Evolutionary conservation across 1,140 invertebrate genomes (phyloP).

Genomic region (Bradysia coprophila): DNA sequence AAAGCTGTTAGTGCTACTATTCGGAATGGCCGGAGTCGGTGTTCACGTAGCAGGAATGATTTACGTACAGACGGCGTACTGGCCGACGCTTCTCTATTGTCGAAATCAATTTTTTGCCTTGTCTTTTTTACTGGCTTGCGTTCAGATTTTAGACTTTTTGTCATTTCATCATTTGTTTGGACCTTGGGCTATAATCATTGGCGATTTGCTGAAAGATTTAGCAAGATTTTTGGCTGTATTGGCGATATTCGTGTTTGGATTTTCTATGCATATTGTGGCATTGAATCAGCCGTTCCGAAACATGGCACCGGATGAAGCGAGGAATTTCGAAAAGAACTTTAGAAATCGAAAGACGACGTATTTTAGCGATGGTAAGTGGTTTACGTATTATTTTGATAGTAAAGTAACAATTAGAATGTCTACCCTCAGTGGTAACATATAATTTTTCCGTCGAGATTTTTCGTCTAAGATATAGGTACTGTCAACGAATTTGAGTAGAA

Average conservation of each 20-base stretch:
- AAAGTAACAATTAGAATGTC: background rate
- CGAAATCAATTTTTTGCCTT: conserved; percentile 93
- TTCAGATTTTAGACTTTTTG: conserved; percentile 90
- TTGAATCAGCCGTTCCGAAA: conserved; percentile 82
- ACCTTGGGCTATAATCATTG: conserved; percentile 90
- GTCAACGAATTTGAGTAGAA: too few relatives aligned
- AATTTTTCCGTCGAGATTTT: too few relatives aligned
- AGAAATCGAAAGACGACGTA: conserved; percentile 24
- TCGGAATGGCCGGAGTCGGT: conserved; percentile 80
- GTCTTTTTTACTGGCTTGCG: conserved; percentile 85
- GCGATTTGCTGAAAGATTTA: conserved; percentile 78
- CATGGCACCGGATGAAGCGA: conserved; percentile 29
- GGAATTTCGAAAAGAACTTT: conserved; percentile 28
- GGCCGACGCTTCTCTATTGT: conserved; percentile 73
- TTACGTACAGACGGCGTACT: conserved; percentile 44
- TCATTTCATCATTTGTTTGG: conserved; percentile 98
- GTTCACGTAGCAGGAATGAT: conserved; percentile 56
- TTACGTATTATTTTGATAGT: too few relatives aligned
- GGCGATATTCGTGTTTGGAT: conserved; percentile 94
- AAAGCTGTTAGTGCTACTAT: conserved; percentile 76
- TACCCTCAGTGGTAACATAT: too few relatives aligned
- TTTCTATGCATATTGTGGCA: conserved; percentile 93
- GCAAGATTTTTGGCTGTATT: conserved; percentile 91
- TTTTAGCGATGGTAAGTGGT: conserved; percentile 56
- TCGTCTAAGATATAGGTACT: too few relatives aligned